These are phyloP conservation scores for Tursiops truncatus DNA, from an alignment of 2,113 vertebrate genomes.

Conservation along the genomic window DNA sequence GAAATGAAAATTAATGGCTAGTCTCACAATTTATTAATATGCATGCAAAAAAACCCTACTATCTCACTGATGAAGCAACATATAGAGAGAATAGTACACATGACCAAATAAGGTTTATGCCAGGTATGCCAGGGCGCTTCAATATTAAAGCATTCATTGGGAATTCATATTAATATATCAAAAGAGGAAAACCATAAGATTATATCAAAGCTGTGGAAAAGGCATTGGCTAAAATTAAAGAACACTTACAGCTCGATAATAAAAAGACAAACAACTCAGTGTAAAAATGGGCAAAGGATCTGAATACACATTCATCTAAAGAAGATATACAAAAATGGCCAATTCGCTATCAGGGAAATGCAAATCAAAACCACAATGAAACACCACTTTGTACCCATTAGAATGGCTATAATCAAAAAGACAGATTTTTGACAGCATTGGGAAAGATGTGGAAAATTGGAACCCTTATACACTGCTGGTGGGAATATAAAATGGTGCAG, in stretches of 20 bases:
- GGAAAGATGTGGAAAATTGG: neutral
- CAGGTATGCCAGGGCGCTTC: neutral
- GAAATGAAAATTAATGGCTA: neutral
- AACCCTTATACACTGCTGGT: neutral
- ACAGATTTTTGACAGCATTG: neutral
- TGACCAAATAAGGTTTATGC: neutral
- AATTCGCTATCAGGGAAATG: neutral
- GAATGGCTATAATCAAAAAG: neutral
- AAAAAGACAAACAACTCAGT: neutral
- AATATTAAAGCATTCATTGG: neutral
- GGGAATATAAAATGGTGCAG: neutral
- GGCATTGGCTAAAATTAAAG: neutral
- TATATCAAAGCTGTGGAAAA: neutral
- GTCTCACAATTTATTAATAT: neutral
- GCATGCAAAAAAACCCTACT: neutral
- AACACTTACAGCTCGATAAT: neutral
- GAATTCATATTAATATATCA: neutral
- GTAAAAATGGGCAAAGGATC: neutral
- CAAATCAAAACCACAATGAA: neutral
- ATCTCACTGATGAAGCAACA: neutral
- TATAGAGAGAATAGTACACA: neutral
- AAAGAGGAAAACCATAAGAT: neutral
- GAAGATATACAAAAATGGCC: neutral
- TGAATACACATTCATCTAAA: neutral
- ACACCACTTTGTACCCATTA: neutral